These are phyloP conservation scores for Calcarius ornatus DNA, from an alignment of 2,113 vertebrate species.

Conservation along the genomic window DNA sequence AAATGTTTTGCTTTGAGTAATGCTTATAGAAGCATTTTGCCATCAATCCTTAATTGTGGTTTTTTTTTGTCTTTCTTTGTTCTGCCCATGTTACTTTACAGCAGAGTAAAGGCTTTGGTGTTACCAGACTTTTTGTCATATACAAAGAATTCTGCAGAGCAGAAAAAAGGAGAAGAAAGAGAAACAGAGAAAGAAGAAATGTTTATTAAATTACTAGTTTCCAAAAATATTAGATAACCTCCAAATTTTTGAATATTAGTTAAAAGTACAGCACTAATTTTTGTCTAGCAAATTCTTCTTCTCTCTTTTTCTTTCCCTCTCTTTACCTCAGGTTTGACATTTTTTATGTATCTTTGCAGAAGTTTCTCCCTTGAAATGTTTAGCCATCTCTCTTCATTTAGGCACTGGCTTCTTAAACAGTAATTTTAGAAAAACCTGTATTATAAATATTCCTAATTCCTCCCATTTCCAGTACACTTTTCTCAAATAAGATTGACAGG, in stretches of 20 bases:
- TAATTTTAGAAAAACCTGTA: background rate
- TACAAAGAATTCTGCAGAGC: background rate
- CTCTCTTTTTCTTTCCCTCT: background rate
- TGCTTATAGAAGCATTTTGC: background rate
- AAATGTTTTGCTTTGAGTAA: background rate
- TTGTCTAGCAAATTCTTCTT: background rate
- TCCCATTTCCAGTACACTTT: background rate
- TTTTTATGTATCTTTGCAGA: background rate
- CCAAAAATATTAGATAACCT: background rate
- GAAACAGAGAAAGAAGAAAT: background rate
- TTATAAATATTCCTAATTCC: background rate
- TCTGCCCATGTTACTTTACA: background rate
- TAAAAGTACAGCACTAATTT: background rate
- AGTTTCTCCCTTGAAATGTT: background rate
- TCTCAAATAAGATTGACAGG: background rate
- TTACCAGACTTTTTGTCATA: accelerated
- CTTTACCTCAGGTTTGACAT: background rate
- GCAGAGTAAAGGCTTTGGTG: background rate
- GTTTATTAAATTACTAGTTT: background rate
- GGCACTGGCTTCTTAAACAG: background rate
- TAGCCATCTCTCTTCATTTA: background rate
- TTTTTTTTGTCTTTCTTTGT: background rate
- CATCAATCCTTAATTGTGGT: background rate
- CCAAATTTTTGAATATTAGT: background rate
- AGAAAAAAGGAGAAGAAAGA: background rate